phyloP scores from a whole-genome alignment of 1,140 invertebrate species.

The Orchesella cincta region DNA sequence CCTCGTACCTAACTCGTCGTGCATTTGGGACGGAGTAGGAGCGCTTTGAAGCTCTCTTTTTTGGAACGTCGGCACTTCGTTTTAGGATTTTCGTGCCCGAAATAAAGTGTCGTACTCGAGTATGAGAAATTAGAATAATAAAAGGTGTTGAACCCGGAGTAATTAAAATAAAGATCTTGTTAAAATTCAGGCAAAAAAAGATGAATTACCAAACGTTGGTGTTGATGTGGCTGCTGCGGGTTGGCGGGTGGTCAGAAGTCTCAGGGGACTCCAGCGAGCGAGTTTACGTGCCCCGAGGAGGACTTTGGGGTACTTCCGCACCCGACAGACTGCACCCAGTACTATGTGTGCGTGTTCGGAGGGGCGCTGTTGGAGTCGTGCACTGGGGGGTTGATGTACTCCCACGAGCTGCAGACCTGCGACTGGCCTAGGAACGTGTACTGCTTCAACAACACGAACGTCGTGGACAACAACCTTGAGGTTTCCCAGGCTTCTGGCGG shows the following conservation, averaged over 20 bases:
- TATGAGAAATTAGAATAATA: too few species aligned
- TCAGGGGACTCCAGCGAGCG: conserved; percentile 52
- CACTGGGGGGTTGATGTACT: conserved; percentile 90
- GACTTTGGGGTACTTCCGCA: conserved; percentile 95
- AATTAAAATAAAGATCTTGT: too few species aligned
- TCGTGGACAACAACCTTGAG: neutral
- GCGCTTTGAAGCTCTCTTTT: too few species aligned
- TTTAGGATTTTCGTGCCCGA: too few species aligned
- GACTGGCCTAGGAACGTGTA: conserved; percentile 93
- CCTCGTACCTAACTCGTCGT: too few species aligned
- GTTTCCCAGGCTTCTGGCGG: neutral
- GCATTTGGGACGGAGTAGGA: too few species aligned
- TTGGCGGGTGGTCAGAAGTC: too few species aligned
- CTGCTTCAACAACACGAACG: conserved; percentile 58
- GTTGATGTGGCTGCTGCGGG: neutral
- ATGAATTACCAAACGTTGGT: too few species aligned
- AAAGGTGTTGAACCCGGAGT: too few species aligned
- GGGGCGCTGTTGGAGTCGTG: conserved; percentile 87
- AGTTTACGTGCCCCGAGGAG: conserved; percentile 88
- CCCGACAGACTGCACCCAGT: conserved; percentile 84
- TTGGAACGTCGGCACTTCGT: too few species aligned
- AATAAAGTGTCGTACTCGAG: too few species aligned
- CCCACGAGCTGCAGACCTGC: conserved; percentile 90
- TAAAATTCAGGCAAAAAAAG: too few species aligned
- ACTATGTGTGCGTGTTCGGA: conserved; percentile 58